Percentiles rank a stretch among this genome's conserved stretches.
phyloP scores from a whole-genome alignment of 2,888 invertebrate species.

The Aquatica leii region DNA sequence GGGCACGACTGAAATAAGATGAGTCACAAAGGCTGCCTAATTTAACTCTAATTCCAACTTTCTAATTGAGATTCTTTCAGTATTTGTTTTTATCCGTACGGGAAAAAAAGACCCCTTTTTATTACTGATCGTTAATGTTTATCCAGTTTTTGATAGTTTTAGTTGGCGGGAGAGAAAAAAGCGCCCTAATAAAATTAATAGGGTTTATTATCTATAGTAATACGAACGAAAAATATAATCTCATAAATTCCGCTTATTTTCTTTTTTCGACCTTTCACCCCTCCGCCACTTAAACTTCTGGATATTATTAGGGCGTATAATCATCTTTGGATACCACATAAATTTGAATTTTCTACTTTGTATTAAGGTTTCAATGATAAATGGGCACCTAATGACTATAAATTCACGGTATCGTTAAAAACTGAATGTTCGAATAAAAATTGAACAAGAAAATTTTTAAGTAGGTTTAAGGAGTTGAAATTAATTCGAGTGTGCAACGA shows the following conservation, averaged over 20 bases:
- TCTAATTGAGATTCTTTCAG: conserved; percentile 35
- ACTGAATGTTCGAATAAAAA: conserved; percentile 10
- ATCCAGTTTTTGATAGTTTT: conserved; percentile 8
- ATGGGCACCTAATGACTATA: conserved; percentile 30
- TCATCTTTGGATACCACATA: conserved; percentile 30
- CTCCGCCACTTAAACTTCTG: conserved; percentile 24
- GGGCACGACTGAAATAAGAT: conserved; percentile 24
- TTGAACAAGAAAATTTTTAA: conserved; percentile 3
- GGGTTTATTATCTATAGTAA: conserved; percentile 29
- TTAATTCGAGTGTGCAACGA: background rate
- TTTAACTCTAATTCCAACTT: conserved; percentile 34
- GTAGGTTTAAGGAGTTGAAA: background rate
- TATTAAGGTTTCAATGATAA: conserved; percentile 27
- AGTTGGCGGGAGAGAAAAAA: conserved; percentile 2
- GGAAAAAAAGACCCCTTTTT: conserved; percentile 13
- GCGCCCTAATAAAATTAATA: conserved; percentile 20
- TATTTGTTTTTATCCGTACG: conserved; percentile 22
- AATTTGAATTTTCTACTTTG: conserved; percentile 35
- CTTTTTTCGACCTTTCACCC: conserved; percentile 16
- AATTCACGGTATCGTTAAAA: conserved; percentile 24
- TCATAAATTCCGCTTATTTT: conserved; percentile 28
- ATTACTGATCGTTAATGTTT: conserved; percentile 8
- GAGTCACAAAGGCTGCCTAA: conserved; percentile 31
- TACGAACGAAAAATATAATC: conserved; percentile 25
- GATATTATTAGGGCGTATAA: conserved; percentile 33